phyloP scores from a whole-genome alignment of 2,888 invertebrate genomes.

The Adineta ricciae region DNA sequence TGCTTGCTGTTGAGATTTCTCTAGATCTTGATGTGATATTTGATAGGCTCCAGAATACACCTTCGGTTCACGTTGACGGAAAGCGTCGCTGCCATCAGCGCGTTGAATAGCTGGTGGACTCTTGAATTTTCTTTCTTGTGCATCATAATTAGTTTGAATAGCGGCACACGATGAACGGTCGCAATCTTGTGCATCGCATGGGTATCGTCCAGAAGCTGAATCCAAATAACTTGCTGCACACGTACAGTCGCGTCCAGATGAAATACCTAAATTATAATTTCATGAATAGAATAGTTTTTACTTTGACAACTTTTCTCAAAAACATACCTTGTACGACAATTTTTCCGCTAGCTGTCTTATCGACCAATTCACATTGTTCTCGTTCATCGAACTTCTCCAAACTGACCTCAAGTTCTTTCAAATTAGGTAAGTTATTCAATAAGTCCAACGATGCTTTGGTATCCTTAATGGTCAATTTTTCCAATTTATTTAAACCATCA shows the following conservation, averaged over 20 bases:
- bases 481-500: not conserved
- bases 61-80: not conserved
- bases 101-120: not conserved
- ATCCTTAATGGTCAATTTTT: constrained; percentile 13
- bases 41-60: not conserved
- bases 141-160: not conserved
- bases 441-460: not conserved
- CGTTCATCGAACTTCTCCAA: not conserved
- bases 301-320: not conserved
- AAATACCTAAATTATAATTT: not conserved
- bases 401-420: not conserved
- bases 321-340: not conserved
- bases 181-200: not conserved
- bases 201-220: not conserved
- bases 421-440: not conserved
- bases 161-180: not conserved
- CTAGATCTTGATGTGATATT: not conserved
- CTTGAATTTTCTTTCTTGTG: not conserved
- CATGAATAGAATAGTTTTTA: not conserved
- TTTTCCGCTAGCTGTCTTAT: not conserved
- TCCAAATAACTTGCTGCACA: not conserved
- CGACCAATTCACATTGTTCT: not conserved
- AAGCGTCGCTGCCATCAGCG: not conserved
- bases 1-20: not conserved
- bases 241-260: not conserved